Conservation (phyloP, 2,113 vertebrate species). For the Rhinogobius similis region DNA sequence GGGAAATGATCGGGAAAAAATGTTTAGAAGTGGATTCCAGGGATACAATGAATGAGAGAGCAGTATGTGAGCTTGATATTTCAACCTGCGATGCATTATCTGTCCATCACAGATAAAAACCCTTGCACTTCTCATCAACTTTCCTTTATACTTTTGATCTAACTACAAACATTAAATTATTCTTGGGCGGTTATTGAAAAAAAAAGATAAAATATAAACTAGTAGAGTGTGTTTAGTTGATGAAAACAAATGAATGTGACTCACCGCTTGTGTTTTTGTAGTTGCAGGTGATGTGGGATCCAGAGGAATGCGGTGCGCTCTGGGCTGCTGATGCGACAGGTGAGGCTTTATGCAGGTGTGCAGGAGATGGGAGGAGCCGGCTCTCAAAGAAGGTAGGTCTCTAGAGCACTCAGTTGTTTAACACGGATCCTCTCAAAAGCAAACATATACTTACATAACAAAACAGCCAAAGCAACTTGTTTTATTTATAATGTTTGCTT, state of each 20-base stretch:
- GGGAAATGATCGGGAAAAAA: slow-evolving; percentile 61
- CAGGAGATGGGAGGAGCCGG: slow-evolving; percentile 53
- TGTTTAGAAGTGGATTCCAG: slow-evolving; percentile 59
- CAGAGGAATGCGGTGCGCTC: slow-evolving; percentile 29
- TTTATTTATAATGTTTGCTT: background rate
- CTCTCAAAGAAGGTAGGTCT: slow-evolving; percentile 28
- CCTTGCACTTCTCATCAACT: background rate
- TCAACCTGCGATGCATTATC: background rate
- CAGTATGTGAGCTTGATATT: slow-evolving; percentile 26
- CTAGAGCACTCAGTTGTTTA: background rate
- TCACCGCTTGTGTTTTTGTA: slow-evolving; percentile 43
- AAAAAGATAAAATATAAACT: no score
- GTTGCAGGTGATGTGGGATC: slow-evolving; percentile 11
- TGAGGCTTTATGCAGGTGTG: slow-evolving; percentile 66
- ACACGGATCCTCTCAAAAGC: background rate
- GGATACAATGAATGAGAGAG: slow-evolving; percentile 50
- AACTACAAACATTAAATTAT: background rate
- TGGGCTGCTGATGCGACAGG: slow-evolving; percentile 59
- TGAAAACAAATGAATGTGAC: slow-evolving; percentile 10
- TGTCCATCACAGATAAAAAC: background rate
- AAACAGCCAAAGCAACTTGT: background rate
- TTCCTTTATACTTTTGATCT: background rate
- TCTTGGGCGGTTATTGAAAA: background rate
- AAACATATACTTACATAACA: background rate
- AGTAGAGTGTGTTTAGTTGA: background rate